phyloP scores from a whole-genome alignment of 2,888 invertebrate species.

The Heliconius ethilla region DNA sequence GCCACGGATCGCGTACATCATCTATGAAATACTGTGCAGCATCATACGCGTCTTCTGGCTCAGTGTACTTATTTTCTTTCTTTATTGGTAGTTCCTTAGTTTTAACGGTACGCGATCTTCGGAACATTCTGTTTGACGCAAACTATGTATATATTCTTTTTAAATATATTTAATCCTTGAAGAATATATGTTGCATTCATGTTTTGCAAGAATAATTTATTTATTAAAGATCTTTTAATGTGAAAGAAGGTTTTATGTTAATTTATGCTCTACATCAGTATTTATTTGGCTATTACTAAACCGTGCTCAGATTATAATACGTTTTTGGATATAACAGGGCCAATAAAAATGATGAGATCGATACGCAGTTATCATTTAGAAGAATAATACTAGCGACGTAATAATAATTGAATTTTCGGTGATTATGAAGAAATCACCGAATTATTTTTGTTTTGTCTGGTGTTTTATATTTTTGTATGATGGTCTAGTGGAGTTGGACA shows the following conservation, averaged over 20 bases:
- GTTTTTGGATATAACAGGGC: not conserved
- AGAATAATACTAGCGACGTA: not conserved
- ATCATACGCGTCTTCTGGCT: conserved; percentile 84
- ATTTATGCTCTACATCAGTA: not conserved
- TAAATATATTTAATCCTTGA: not conserved
- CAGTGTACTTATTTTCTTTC: conserved; percentile 37
- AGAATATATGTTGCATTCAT: not conserved
- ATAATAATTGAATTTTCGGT: not conserved
- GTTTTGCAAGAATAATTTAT: not conserved
- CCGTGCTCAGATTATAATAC: not conserved
- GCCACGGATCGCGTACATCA: conserved; percentile 83
- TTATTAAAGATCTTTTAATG: not conserved
- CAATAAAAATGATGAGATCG: not conserved
- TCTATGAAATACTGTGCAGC: conserved; percentile 87
- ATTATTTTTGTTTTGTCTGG: too few relatives aligned
- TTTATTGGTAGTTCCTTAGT: conserved; percentile 43
- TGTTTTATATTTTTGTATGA: too few relatives aligned
- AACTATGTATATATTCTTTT: not conserved
- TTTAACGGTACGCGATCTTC: conserved; percentile 53
- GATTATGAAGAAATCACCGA: too few relatives aligned
- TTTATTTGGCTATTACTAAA: not conserved
- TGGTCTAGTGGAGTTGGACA: too few relatives aligned
- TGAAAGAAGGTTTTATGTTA: not conserved
- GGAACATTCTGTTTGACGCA: conserved; percentile 46
- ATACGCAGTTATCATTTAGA: not conserved